A percentile compares a stretch with the other conserved stretches of the same genome.
phyloP scores from a whole-genome alignment of 2,113 vertebrate species.

The Rana temporaria region DNA sequence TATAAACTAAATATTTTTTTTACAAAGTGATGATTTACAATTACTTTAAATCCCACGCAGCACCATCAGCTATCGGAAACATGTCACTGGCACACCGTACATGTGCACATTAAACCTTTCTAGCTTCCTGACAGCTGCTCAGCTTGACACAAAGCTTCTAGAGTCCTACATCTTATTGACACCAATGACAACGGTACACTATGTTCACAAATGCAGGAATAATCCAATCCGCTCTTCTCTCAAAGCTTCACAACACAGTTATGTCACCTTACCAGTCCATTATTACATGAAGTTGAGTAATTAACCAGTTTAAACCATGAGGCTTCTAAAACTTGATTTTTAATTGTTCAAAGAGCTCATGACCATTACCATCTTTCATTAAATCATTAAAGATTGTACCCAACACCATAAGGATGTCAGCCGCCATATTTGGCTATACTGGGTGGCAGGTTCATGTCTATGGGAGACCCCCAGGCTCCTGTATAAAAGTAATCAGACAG shows the following conservation, averaged over 20 bases:
- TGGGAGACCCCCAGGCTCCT: too few species aligned
- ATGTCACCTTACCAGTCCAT: slow-evolving; percentile 3
- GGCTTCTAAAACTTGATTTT: slow-evolving; percentile 36
- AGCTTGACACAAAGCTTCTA: neutral
- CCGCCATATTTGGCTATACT: too few species aligned
- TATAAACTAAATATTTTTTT: too few species aligned
- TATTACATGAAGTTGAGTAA: slow-evolving; percentile 26
- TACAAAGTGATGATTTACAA: too few species aligned
- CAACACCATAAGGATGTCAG: too few species aligned
- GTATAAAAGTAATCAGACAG: too few species aligned
- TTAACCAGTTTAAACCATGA: slow-evolving; percentile 3
- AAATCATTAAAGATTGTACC: too few species aligned
- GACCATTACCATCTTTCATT: neutral
- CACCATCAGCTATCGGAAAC: too few species aligned
- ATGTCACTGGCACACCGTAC: too few species aligned
- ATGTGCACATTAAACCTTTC: too few species aligned
- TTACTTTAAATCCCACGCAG: too few species aligned
- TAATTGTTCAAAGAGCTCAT: slow-evolving; percentile 45
- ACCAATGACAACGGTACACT: slow-evolving; percentile 9
- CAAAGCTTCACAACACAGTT: slow-evolving; percentile 15
- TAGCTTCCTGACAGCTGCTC: neutral
- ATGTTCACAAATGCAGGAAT: slow-evolving; percentile 9
- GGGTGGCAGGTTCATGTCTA: too few species aligned
- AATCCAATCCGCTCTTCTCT: slow-evolving; percentile 22
- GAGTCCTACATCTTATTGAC: neutral